phyloP scores from a whole-genome alignment of 1,140 invertebrate genomes.

The Galleria mellonella region DNA sequence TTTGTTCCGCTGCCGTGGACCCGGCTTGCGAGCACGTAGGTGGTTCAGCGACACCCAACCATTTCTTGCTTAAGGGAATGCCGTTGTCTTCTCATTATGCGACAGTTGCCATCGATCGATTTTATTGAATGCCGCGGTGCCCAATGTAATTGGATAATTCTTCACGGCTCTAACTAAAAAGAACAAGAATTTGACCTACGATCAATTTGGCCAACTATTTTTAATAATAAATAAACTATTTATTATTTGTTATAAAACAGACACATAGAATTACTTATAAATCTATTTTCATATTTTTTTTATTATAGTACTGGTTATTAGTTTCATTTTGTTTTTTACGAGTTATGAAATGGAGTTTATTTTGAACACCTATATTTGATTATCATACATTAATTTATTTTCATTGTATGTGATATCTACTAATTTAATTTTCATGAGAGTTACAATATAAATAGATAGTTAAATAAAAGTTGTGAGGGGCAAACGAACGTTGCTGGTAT shows the following conservation, averaged over 20 bases:
- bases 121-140: slow-evolving; percentile 42
- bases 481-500: slow-evolving; percentile 27
- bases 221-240: no score
- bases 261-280: no score
- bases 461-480: slow-evolving; percentile 23
- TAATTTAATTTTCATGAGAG: not conserved
- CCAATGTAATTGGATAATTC: slow-evolving; percentile 50
- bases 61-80: slow-evolving; percentile 46
- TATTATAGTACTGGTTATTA: no score
- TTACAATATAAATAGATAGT: slow-evolving; percentile 1
- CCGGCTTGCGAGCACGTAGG: slow-evolving; percentile 46
- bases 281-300: no score
- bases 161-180: slow-evolving; percentile 34
- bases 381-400: no score
- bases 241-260: no score
- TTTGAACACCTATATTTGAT: no score
- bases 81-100: slow-evolving; percentile 49
- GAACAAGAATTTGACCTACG: slow-evolving; percentile 21
- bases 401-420: no score
- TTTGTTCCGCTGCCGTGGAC: slow-evolving; percentile 52
- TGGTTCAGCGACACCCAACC: slow-evolving; percentile 44
- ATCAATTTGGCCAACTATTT: not conserved
- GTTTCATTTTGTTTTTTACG: no score
- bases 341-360: no score
- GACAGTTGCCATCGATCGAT: slow-evolving; percentile 41